A percentile compares a stretch with the other conserved stretches of the same genome.
phyloP scores from a whole-genome alignment of 1,140 invertebrate species.

The Orchesella cincta region DNA sequence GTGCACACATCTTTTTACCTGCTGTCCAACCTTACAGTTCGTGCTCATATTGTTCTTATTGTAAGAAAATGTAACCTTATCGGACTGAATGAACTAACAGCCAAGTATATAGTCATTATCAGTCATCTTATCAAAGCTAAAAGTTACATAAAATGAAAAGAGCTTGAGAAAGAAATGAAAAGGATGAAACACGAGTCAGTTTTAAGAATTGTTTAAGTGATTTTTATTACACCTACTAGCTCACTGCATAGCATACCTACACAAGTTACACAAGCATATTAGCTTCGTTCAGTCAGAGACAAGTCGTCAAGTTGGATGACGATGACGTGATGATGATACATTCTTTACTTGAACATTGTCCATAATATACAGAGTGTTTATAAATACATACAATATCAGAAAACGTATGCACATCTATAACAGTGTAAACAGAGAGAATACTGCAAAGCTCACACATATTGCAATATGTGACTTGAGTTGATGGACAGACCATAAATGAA shows the following conservation, averaged over 20 bases:
- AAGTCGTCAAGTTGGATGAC: background rate
- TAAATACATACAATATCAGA: background rate
- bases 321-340: conserved; percentile 6
- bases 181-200: conserved; percentile 26
- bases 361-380: background rate
- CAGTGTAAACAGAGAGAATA: background rate
- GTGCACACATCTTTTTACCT: background rate
- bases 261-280: background rate
- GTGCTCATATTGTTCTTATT: too few relatives aligned
- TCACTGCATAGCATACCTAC: background rate
- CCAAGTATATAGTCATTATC: conserved; percentile 6
- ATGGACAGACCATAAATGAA: too few relatives aligned
- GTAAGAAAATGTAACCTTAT: conserved; percentile 10
- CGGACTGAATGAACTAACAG: conserved; percentile 16
- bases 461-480: too few relatives aligned
- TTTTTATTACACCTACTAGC: conserved; percentile 16
- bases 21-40: background rate
- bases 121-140: conserved; percentile 23
- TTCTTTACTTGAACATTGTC: background rate
- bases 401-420: too few relatives aligned
- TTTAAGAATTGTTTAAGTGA: conserved; percentile 29
- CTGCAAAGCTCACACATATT: background rate
- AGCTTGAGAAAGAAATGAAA: conserved; percentile 16
- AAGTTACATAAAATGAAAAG: conserved; percentile 1
- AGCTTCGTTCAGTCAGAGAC: background rate